Evolutionary conservation across 2,888 invertebrate genomes (phyloP), one percentile per base, ranked within the genome.

Genomic region (Noctua comes): DNA sequence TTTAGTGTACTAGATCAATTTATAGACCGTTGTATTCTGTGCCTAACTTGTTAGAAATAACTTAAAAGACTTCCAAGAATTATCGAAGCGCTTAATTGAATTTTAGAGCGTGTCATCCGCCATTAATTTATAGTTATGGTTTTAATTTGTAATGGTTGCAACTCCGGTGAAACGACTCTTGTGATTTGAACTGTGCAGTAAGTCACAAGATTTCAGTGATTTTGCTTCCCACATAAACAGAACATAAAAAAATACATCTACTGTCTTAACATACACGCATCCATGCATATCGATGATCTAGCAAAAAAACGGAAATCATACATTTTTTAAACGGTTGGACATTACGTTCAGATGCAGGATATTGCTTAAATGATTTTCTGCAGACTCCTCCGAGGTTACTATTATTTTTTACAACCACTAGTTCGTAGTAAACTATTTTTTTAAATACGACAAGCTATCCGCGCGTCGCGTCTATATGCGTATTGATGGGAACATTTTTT

Each of bases 401-500:
- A 46, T 72, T 46, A 70, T 77, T 87, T 84, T 80, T 84, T 80
- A 74, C 76, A 65, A 73, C 59, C 27, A 68, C 68, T 68, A 46
- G 68, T 86, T 75, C 68, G 73, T 77, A 75, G 84, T 86, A 73
- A 86, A 86, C 65, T 54, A 80, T 79, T 79, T 87, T 84, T 82
- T 85, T 85, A 82, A 77, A 79, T 77, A 82, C 76, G 68, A 70
- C 78, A 66, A 76, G 73, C 73, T 66, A 77, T 71, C 71, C 27
- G 71, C 74, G 59, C 74, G 76, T 73, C 78, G 80, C 54, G 79
- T 80, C 80, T 88, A 71, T 80, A 79, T 69, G 76, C 83, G 81
- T 86, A 86, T 88, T 83, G 88, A 87, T 89, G 87, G 86, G 85
- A 90, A 89, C 83, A 80, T 87, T 89, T 89, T 89, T 89, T 86